Evolutionary conservation across 2,113 vertebrate species (phyloP).

Genomic region (Periophthalmodon schlosseri): DNA sequence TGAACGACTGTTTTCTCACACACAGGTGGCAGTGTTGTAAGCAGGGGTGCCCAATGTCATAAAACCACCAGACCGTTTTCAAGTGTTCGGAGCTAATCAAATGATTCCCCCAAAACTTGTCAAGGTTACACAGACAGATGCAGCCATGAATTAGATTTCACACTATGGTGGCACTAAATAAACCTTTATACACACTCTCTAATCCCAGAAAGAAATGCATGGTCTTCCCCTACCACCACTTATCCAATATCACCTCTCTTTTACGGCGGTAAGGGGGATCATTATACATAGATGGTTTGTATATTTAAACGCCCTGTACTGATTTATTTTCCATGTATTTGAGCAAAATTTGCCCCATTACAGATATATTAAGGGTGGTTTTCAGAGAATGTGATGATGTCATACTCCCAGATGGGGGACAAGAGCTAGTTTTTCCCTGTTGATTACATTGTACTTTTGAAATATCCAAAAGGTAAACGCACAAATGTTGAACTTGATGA

Average conservation of each 20-base stretch:
- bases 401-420: no score
- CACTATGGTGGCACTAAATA: slow-evolving; percentile 57
- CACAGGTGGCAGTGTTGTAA: slow-evolving; percentile 1
- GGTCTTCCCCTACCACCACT: neutral
- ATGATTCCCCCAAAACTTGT: slow-evolving; percentile 70
- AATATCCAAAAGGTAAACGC: no score
- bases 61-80: slow-evolving; percentile 65
- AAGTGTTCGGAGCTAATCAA: slow-evolving; percentile 68
- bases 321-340: no score
- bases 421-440: no score
- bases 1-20: neutral
- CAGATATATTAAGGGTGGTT: no score
- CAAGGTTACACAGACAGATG: slow-evolving; percentile 71
- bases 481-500: no score
- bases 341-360: no score
- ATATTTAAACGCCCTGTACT: neutral
- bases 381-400: no score
- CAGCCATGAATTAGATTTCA: slow-evolving; percentile 71
- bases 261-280: neutral
- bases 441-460: no score
- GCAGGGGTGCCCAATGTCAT: slow-evolving; percentile 53
- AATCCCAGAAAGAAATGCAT: slow-evolving; percentile 22
- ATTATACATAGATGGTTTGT: neutral
- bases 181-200: slow-evolving; percentile 51
- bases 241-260: slow-evolving; percentile 1